phyloP scores from a whole-genome alignment of 2,888 invertebrate genomes.

The Portevinia maculata region DNA sequence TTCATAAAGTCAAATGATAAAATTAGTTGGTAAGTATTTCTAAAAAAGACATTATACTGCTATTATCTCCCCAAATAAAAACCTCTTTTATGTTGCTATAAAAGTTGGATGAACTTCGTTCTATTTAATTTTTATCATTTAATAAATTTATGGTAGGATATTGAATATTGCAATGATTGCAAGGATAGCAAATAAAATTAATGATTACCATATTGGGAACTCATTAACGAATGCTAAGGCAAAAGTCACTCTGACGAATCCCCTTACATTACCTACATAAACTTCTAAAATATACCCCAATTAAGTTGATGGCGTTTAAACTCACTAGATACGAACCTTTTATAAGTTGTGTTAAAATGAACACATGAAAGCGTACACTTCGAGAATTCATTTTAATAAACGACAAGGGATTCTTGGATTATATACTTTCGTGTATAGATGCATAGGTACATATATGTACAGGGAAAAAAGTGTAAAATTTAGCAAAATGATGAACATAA shows the following conservation, averaged over 20 bases:
- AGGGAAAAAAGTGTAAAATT: too few species aligned
- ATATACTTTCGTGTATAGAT: too few species aligned
- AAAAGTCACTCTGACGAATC: conserved; percentile 1
- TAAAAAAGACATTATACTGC: neutral
- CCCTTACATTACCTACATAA: conserved; percentile 24
- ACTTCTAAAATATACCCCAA: conserved; percentile 31
- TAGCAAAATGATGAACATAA: too few species aligned
- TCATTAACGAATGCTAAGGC: neutral
- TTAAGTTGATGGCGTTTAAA: conserved; percentile 43
- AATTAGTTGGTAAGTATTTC: neutral
- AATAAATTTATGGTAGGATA: neutral
- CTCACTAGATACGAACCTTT: neutral
- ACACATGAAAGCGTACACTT: neutral
- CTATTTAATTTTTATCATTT: neutral
- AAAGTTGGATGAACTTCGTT: neutral
- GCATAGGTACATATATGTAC: too few species aligned
- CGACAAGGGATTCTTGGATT: conserved; percentile 6
- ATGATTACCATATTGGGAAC: neutral
- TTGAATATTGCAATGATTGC: neutral
- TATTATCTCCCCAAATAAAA: neutral
- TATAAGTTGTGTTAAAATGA: neutral
- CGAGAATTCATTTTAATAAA: neutral
- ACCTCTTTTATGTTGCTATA: neutral
- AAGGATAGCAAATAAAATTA: neutral
- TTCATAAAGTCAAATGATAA: neutral